Evolutionary conservation across 2,888 invertebrate genomes (phyloP).

Genomic region (Stenurella melanura): DNA sequence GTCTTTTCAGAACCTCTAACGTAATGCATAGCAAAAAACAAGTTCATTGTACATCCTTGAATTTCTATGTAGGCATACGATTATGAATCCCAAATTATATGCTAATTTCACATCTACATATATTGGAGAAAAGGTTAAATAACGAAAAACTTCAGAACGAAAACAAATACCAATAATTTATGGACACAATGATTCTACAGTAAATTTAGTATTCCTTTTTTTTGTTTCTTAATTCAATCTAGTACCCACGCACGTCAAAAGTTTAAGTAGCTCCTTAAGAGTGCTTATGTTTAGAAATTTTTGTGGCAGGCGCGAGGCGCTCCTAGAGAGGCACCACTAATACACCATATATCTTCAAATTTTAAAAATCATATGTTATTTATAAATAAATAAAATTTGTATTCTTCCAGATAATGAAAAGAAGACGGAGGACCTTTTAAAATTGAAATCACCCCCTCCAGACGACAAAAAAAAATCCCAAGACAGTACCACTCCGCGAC

Average conservation of each 20-base stretch:
- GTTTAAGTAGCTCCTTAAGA: neutral
- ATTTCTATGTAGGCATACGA: conserved; percentile 45
- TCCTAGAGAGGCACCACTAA: neutral
- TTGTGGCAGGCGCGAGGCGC: neutral
- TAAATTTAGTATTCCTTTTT: neutral
- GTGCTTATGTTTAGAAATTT: neutral
- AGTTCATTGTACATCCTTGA: conserved; percentile 60
- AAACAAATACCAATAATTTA: neutral
- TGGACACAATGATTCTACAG: neutral
- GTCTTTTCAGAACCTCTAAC: conserved; percentile 44
- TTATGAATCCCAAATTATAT: conserved; percentile 45
- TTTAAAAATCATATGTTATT: too few relatives aligned
- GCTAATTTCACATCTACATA: conserved; percentile 27
- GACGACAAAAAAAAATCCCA: conserved; percentile 66
- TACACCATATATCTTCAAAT: too few relatives aligned
- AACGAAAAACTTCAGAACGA: conserved; percentile 10
- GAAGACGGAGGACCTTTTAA: conserved; percentile 68
- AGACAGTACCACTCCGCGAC: conserved; percentile 73
- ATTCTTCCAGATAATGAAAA: conserved; percentile 67
- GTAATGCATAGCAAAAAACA: conserved; percentile 50
- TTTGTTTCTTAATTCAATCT: neutral
- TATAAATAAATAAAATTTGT: neutral
- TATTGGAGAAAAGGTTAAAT: neutral
- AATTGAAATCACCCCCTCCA: conserved; percentile 70
- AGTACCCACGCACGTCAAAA: neutral